Evolutionary conservation across 2,797 vertebrate species (phyloP).

Genomic region (Coregonus suidteri): DNA sequence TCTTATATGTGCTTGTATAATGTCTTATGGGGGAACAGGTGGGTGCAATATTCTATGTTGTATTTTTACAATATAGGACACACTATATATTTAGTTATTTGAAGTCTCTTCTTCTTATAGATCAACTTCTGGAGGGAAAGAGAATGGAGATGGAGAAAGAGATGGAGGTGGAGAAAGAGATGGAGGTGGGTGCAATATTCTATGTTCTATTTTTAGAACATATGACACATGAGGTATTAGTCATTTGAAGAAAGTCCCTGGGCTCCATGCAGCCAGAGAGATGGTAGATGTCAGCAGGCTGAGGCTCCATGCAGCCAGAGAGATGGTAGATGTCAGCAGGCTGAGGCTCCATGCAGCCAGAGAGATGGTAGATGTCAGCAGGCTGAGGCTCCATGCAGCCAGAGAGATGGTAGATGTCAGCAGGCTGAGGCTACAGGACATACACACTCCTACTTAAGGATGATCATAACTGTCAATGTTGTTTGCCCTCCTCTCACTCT

Average conservation of each 20-base stretch:
- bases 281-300: neutral
- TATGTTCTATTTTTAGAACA: constrained; percentile 37
- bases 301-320: neutral
- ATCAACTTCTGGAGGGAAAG: neutral
- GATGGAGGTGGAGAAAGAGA: neutral
- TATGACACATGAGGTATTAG: neutral
- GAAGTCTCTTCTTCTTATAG: too few species aligned
- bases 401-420: neutral
- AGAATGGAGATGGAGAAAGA: neutral
- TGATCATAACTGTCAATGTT: neutral
- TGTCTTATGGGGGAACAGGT: too few species aligned
- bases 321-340: neutral
- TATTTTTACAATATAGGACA: too few species aligned
- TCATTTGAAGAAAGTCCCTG: constrained; percentile 7
- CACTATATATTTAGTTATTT: too few species aligned
- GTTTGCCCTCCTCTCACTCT: constrained; percentile 5
- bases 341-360: neutral
- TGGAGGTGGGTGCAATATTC: constrained; percentile 11
- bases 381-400: neutral
- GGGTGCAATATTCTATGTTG: too few species aligned
- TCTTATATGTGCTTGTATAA: too few species aligned
- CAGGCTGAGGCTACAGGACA: neutral
- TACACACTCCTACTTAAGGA: too few species aligned
- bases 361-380: neutral
- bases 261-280: neutral